Percentiles rank a stretch among this genome's conserved stretches.
Conservation (phyloP, 2,888 invertebrate species). For the Phragmatobia fuliginosa region DNA sequence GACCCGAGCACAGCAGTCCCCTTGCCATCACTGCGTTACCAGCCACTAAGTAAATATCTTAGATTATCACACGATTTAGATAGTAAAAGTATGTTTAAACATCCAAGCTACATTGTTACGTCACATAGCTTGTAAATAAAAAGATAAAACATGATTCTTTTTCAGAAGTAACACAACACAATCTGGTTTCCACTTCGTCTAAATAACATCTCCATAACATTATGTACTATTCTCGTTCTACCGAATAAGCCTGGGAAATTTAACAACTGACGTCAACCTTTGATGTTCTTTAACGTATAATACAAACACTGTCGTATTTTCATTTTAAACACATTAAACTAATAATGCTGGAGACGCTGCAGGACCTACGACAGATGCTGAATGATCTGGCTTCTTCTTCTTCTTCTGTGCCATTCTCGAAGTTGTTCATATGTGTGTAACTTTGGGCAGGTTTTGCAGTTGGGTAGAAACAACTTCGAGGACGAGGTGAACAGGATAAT, state of each 20-base stretch:
- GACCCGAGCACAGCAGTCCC: too few species aligned
- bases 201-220: neutral
- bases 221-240: neutral
- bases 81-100: neutral
- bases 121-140: neutral
- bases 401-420: too few species aligned
- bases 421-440: too few species aligned
- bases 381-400: too few species aligned
- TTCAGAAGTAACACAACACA: neutral
- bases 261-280: slow-evolving; percentile 2
- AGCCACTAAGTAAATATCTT: too few species aligned
- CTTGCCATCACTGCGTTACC: too few species aligned
- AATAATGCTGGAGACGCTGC: too few species aligned
- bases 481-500: too few species aligned
- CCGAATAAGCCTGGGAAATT: slow-evolving; percentile 4
- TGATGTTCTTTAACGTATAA: neutral
- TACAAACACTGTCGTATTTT: neutral
- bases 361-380: too few species aligned
- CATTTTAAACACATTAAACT: neutral
- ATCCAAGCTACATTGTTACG: neutral
- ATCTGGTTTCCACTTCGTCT: neutral
- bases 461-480: too few species aligned
- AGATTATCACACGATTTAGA: too few species aligned
- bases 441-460: too few species aligned
- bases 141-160: neutral